A percentile compares a stretch with the other conserved stretches of the same genome.
Conservation (phyloP, 2,888 invertebrate species). For the Sesia bembeciformis region DNA sequence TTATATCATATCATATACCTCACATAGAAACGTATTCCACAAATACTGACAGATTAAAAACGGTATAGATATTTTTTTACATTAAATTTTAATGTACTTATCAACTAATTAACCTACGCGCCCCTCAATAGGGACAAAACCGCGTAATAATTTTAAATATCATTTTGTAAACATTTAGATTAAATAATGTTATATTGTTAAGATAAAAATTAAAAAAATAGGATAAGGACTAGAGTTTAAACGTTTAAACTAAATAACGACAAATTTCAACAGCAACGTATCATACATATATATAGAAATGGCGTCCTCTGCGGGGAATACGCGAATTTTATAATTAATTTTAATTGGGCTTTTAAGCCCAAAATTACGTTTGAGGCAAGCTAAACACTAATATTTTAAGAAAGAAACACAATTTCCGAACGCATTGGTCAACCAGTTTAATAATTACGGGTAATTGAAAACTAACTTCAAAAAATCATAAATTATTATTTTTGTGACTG, state of each 20-base stretch:
- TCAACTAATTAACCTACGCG: conserved; percentile 63
- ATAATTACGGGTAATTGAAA: too few relatives aligned
- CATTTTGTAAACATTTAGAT: conserved; percentile 66
- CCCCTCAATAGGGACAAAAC: conserved; percentile 46
- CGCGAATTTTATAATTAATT: too few relatives aligned
- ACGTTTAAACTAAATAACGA: conserved; percentile 73
- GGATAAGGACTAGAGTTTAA: conserved; percentile 75
- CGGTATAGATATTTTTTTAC: conserved; percentile 47
- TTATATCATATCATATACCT: conserved; percentile 35
- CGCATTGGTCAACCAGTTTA: too few relatives aligned
- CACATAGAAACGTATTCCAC: conserved; percentile 59
- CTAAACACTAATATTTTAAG: too few relatives aligned
- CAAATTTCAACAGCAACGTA: conserved; percentile 63
- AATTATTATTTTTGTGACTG: too few relatives aligned
- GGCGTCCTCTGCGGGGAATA: not conserved
- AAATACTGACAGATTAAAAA: conserved; percentile 73
- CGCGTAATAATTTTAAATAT: conserved; percentile 62
- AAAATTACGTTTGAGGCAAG: too few relatives aligned
- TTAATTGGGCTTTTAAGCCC: too few relatives aligned
- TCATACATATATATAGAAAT: conserved; percentile 14
- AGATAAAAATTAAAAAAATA: conserved; percentile 59
- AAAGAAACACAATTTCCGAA: too few relatives aligned
- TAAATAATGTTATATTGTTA: conserved; percentile 40
- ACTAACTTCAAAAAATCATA: too few relatives aligned
- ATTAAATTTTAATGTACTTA: conserved; percentile 64